A percentile compares a stretch with the other conserved stretches of the same genome.
Evolutionary conservation across 2,113 vertebrate genomes (phyloP).

Genomic region (Aythya baeri): DNA sequence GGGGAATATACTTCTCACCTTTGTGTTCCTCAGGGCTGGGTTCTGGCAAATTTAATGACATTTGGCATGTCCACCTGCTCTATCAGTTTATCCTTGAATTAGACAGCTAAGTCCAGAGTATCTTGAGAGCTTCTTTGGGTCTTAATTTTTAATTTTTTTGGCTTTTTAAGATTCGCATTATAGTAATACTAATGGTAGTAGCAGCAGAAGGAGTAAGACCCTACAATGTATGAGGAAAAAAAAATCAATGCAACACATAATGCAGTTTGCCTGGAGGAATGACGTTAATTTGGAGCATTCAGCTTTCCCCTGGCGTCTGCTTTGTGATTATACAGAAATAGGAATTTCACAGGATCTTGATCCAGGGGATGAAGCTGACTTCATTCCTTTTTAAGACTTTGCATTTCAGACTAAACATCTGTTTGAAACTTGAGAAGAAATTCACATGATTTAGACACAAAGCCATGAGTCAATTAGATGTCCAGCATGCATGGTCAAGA

Average conservation of each 20-base stretch:
- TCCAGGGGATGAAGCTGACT: slow-evolving; percentile 42
- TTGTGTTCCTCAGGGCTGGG: slow-evolving; percentile 7
- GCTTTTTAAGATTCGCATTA: neutral
- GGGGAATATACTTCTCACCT: slow-evolving; percentile 62
- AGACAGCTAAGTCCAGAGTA: neutral
- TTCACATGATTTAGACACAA: slow-evolving; percentile 39
- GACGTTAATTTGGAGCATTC: neutral
- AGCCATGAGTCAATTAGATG: slow-evolving; percentile 35
- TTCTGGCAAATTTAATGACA: slow-evolving; percentile 50
- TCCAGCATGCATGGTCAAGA: slow-evolving; percentile 52
- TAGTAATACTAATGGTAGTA: neutral
- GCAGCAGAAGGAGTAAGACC: neutral
- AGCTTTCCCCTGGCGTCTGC: neutral
- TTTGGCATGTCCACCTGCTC: slow-evolving; percentile 47
- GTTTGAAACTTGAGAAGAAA: slow-evolving; percentile 62
- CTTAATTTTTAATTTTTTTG: neutral
- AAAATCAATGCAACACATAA: neutral
- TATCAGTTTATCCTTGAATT: slow-evolving; percentile 21
- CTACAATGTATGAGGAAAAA: neutral
- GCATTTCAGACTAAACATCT: slow-evolving; percentile 59
- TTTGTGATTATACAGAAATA: slow-evolving; percentile 27
- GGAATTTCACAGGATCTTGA: slow-evolving; percentile 49
- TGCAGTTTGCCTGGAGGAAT: slow-evolving; percentile 14
- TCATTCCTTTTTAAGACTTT: slow-evolving; percentile 45
- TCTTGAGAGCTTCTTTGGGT: neutral